Base-by-base conservation (phyloP, 1,140 invertebrate species). In the Caerostris darwini region DNA sequence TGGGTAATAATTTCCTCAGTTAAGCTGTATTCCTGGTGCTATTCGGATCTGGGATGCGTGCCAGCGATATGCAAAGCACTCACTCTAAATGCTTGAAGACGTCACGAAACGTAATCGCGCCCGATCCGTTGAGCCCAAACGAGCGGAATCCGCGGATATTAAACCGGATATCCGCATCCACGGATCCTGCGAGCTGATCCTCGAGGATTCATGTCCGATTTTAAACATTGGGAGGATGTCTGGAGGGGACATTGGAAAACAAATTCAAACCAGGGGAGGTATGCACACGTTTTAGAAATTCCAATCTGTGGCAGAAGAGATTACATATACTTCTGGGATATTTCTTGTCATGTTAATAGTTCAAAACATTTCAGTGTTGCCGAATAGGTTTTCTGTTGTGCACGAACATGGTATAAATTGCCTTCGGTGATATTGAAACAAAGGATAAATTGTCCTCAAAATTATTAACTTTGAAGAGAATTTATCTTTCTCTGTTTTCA, bases 1-100 rank as follows among this genome's bases (percentile, higher is more conserved):
- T 34, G 14, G 64, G 59, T 88, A 88, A 88, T 88, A 54, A 88
- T 88, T 61, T 88, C 86, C 86, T 61, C 50, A 88, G 86, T 54
- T 58, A 54, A 53, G 17, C 59, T 17, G 8, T 17, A 64, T 50
- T n/a, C n/a, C 17, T 57, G 57, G n/a, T n/a, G n/a, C n/a, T n/a
- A n/a, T n/a, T n/a, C n/a, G n/a, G 57, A 0, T 19, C 7, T 50
- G 53, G 71, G 4, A 5, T 77, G 71, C 71, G 69, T 7, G 19
- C 12, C 19, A 7, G 7, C 6, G 3, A 7, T 77, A 19, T 19
- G 71, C 71, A 53, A 34, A 34, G 4, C 3, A 50, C 71, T 53
- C 1, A 1, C 34, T 50, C 19, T 50, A 10, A 77, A 77, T 77
- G 8, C 57, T 7, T 85, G 56, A 85, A 34, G 82, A 85, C 83